Conservation (phyloP, 2,113 vertebrate genomes). For the Lamprologus lemairii region DNA sequence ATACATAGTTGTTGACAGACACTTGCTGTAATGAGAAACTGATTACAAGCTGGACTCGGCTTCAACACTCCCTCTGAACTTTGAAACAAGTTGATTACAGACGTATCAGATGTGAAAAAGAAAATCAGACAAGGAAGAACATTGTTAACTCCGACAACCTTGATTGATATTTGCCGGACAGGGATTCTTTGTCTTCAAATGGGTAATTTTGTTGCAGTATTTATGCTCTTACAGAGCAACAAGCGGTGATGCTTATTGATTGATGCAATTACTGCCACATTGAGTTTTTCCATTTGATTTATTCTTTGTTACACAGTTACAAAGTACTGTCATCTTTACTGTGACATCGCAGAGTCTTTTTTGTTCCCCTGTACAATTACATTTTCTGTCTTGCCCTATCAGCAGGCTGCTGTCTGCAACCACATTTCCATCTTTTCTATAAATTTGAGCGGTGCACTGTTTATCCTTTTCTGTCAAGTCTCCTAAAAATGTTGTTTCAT, state of each 20-base stretch:
- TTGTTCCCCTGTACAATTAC: neutral
- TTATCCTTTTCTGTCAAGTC: neutral
- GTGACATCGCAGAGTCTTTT: neutral
- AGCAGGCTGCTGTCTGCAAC: neutral
- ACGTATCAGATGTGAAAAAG: neutral
- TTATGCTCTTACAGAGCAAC: neutral
- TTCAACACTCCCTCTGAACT: neutral
- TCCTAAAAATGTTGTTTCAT: neutral
- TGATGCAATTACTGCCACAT: neutral
- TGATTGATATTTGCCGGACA: neutral
- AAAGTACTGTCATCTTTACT: neutral
- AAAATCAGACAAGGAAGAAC: neutral
- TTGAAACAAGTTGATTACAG: neutral
- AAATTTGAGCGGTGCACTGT: neutral
- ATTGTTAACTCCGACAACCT: neutral
- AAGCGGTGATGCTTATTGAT: neutral
- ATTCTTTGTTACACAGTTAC: neutral
- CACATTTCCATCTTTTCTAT: neutral
- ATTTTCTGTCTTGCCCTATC: neutral
- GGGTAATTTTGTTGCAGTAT: neutral
- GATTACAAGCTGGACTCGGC: neutral
- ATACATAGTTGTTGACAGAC: neutral
- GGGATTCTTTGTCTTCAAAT: neutral
- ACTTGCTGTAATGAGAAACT: neutral
- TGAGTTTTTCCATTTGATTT: neutral